phyloP scores from a whole-genome alignment of 2,797 vertebrate species.

The Zalophus californianus region DNA sequence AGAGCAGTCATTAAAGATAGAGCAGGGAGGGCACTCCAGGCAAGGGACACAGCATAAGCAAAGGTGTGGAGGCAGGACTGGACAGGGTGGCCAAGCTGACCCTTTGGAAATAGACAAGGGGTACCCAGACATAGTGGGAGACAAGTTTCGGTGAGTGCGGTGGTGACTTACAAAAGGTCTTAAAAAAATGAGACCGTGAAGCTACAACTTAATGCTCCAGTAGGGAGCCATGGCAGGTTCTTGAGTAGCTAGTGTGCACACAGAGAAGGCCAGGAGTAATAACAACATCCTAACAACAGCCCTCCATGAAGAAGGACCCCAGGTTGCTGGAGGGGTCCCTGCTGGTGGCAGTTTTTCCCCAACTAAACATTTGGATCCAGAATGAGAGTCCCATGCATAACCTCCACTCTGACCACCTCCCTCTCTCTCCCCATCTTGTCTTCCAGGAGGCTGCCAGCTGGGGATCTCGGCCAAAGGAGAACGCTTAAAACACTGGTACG shows the following conservation, averaged over 20 bases:
- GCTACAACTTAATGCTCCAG: too few species aligned
- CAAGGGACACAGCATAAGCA: neutral
- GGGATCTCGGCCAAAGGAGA: constrained; percentile 98
- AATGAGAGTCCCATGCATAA: fast-evolving
- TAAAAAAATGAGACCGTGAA: neutral
- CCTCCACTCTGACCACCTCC: neutral
- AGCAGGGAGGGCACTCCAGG: neutral
- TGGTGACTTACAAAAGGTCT: neutral
- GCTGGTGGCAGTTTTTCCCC: neutral
- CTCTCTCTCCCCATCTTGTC: neutral
- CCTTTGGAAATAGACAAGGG: neutral
- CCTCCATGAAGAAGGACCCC: neutral
- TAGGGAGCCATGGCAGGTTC: neutral
- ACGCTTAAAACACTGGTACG: constrained; percentile 98
- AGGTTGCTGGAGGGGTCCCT: neutral
- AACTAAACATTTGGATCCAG: neutral
- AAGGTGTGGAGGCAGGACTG: fast-evolving
- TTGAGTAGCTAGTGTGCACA: neutral
- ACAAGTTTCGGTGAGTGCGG: fast-evolving
- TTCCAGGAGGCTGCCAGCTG: constrained; percentile 95
- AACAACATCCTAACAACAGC: fast-evolving
- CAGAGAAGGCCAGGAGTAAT: neutral
- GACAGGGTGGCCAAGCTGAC: fast-evolving
- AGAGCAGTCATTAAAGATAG: neutral
- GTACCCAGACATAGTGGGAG: neutral